Evolutionary conservation across 1,140 invertebrate species (phyloP), one percentile per base, ranked within the genome.

Genomic region (Meloidogyne floridensis): DNA sequence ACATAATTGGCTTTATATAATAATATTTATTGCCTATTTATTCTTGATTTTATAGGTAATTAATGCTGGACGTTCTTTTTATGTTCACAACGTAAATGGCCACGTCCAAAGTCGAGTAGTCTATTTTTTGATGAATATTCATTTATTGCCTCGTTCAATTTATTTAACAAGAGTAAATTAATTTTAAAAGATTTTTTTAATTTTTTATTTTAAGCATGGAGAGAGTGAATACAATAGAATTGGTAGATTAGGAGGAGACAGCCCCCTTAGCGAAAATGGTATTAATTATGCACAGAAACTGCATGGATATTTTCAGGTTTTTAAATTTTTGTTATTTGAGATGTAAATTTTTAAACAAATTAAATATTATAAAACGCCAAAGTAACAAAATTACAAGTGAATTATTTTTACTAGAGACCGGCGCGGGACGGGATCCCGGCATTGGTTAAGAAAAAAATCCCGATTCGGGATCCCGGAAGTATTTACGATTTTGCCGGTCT

Each of bases 121-220:
- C 3, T 99, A 99, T 91, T 99, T 98, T 91, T 92, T 99, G n/a
- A 99, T 99, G 98, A 99, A 99, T 90, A 99, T 98, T 90, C 97
- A 99, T 91, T 97, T 99, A 80, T 94, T 96, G 73, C 97, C 97
- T 7, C 93, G 97, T 83, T 98, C 96, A 15, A 99, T 99, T 87
- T 89, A 89, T 79, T 81, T 89, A 32, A 98, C 96, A 2, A 93
- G 96, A 92, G 94, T 73, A 42, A 6, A 47, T 72, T 53, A 69
- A 11, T 79, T 32, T 32, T 32, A 1, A 69, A 11, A 3, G 2
- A 20, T 78, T 69, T 77, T n/a, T n/a, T 59, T 32, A n/a, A 32
- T 8, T 69, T 43, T n/a, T 72, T 10, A 78, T 53, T 56, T 91
- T 92, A 65, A 95, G 93, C 97, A 99, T 91, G 98, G 98, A n/a